phyloP scores from a whole-genome alignment of 2,113 vertebrate genomes.

The Dipodomys stephensi region DNA sequence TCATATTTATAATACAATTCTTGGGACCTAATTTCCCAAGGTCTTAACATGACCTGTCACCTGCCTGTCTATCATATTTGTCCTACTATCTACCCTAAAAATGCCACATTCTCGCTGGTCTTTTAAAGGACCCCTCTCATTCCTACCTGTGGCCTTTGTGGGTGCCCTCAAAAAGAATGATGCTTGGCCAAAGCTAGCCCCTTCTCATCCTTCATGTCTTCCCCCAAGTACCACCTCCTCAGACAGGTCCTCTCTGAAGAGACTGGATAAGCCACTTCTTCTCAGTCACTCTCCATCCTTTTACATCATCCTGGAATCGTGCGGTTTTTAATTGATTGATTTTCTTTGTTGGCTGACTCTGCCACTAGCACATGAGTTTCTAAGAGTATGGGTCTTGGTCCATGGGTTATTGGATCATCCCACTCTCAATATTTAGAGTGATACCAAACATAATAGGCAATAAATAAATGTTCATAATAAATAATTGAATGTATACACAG shows the following conservation, averaged over 20 bases:
- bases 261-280: neutral
- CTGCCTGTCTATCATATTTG: neutral
- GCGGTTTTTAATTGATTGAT: too few relatives aligned
- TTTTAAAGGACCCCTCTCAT: neutral
- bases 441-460: neutral
- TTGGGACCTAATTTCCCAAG: neutral
- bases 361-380: too few relatives aligned
- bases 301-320: too few relatives aligned
- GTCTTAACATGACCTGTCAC: neutral
- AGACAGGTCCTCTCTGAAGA: neutral
- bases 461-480: neutral
- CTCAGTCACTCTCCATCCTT: too few relatives aligned
- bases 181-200: neutral
- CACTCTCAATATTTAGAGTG: neutral
- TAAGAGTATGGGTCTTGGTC: too few relatives aligned
- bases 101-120: neutral
- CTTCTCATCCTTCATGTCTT: neutral
- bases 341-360: too few relatives aligned
- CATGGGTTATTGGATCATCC: neutral
- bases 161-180: neutral
- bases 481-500: neutral
- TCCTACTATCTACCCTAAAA: neutral
- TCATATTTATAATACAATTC: neutral
- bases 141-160: neutral
- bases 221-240: neutral